Evolutionary conservation across 2,113 vertebrate species (phyloP).

Genomic region (Rafetus swinhoei): DNA sequence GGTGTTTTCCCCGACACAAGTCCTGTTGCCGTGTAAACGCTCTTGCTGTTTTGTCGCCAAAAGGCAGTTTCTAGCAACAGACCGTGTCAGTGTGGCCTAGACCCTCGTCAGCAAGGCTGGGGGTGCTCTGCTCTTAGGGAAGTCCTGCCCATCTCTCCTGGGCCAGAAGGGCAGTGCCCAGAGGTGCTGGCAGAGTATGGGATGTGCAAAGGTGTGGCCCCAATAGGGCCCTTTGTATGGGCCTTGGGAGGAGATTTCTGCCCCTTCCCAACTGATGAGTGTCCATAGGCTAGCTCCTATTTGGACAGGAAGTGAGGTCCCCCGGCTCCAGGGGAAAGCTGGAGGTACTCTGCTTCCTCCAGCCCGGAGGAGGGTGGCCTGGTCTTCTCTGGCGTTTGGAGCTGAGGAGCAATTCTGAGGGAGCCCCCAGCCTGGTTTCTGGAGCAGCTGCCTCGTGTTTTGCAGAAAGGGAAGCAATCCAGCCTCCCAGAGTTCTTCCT

Average conservation of each 20-base stretch:
- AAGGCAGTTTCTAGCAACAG: too few species aligned
- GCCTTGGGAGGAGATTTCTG: accelerated
- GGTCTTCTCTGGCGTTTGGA: background rate
- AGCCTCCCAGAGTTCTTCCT: constrained; percentile 77
- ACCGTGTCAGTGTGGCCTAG: too few species aligned
- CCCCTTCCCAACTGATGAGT: background rate
- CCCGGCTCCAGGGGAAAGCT: background rate
- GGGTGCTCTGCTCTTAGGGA: background rate
- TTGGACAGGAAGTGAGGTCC: background rate
- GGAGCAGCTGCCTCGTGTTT: background rate
- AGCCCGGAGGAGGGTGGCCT: background rate
- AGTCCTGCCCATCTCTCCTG: background rate
- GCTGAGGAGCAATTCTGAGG: background rate
- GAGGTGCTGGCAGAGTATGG: background rate
- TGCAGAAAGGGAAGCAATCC: constrained; percentile 60
- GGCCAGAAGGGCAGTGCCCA: background rate
- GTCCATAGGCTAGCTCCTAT: background rate
- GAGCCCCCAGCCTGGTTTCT: background rate
- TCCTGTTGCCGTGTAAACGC: too few species aligned
- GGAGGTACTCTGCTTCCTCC: background rate
- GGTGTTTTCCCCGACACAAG: too few species aligned
- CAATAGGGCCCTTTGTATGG: background rate
- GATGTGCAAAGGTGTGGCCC: background rate
- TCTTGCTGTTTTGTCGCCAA: too few species aligned
- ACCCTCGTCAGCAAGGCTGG: background rate